These are phyloP conservation scores for Hybognathus amarus DNA, from an alignment of 2,797 vertebrate genomes.

Conservation along the genomic window DNA sequence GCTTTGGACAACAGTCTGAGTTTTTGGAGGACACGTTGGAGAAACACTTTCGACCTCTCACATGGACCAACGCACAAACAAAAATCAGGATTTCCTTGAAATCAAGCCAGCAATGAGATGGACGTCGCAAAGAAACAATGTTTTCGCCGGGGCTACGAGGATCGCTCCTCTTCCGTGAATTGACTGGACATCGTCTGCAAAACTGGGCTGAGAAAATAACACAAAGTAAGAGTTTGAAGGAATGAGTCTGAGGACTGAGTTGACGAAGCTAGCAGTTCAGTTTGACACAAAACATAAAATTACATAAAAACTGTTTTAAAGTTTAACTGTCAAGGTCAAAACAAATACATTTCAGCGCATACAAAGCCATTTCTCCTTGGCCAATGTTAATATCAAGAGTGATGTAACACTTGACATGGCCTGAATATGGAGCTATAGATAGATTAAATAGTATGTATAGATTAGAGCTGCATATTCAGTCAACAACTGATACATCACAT, in stretches of 20 bases:
- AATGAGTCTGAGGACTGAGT: slow-evolving; percentile 29
- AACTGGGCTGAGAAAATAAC: slow-evolving; percentile 71
- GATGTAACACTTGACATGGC: not conserved
- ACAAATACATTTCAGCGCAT: not conserved
- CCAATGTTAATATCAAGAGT: not conserved
- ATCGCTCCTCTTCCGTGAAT: slow-evolving; percentile 76
- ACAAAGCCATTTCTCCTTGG: not conserved
- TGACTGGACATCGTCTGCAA: slow-evolving; percentile 76
- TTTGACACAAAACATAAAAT: not conserved
- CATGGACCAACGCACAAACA: slow-evolving; percentile 77
- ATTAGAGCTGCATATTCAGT: not conserved
- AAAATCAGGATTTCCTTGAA: slow-evolving; percentile 67
- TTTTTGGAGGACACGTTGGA: slow-evolving; percentile 97
- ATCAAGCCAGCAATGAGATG: not conserved
- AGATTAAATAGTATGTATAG: not conserved
- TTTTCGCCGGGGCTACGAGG: slow-evolving; percentile 65
- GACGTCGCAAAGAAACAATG: slow-evolving; percentile 58
- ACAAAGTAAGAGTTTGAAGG: slow-evolving; percentile 63
- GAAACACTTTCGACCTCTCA: slow-evolving; percentile 95
- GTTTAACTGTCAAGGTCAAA: not conserved
- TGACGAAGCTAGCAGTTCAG: not conserved
- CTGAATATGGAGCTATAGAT: not conserved
- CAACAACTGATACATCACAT: not conserved
- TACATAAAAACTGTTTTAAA: not conserved
- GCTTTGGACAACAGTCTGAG: slow-evolving; percentile 98